Evolutionary conservation across 2,888 invertebrate species (phyloP), one percentile per base, ranked within the genome.

Genomic region (Epistrophe grossulariae): DNA sequence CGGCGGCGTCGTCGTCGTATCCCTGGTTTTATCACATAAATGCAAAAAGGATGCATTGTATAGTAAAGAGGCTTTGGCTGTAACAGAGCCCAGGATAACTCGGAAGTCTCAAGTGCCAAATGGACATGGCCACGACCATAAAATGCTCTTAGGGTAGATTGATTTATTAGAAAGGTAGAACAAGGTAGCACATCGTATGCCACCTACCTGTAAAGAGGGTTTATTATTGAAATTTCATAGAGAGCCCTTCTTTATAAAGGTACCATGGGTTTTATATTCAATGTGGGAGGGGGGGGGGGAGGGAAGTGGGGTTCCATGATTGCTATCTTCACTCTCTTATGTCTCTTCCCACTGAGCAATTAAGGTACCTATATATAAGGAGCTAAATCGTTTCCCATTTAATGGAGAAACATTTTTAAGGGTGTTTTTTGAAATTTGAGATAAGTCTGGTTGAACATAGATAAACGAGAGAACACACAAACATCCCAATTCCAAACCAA

Each of bases 81-180:
- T 50, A 17, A 62, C 19, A 60, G 4, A 60, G 19, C n/a, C 31
- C 35, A n/a, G n/a, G 31, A 66, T 48, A 48, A 48, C 13, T 50
- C 19, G 17, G 19, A 66, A 50, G 28, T 38, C 68, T 68, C 74
- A 62, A 70, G 55, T 40, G 38, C 50, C 72, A 73, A 81, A 68
- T 81, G 64, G 78, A 74, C 78, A 71, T 59, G 78, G 31, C 31
- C 78, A 71, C 74, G 81, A 74, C 73, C 70, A 78, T 70, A 55
- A 70, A 85, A 82, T 57, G 74, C 81, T 82, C 82, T 85, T 72
- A 82, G 82, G 74, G 43, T 71, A 79, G 82, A 85, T 82, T 81
- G 85, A 85, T 85, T 85, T 85, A 85, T 85, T 81, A 55, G 55
- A 31, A 40, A 74, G 78, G 64, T 73, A 81, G 28, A 57, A 70